Conservation (phyloP, 2,888 invertebrate genomes). For the Cepaea hortensis region DNA sequence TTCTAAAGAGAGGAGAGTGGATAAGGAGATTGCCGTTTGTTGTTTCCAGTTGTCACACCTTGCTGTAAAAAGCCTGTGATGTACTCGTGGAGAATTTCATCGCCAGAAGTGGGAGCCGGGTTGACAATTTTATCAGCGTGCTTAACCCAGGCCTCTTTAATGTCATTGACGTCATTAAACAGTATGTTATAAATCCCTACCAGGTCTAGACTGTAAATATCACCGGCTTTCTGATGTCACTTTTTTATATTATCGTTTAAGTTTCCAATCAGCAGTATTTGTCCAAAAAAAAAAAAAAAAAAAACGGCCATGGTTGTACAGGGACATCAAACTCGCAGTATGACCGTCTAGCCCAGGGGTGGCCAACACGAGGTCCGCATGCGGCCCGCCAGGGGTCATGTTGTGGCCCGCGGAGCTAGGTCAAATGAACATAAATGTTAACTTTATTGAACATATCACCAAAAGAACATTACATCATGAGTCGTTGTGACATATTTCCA, state of each 20-base stretch:
- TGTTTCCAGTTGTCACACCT: background rate
- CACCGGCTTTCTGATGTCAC: constrained; percentile 3
- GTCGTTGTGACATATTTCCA: no score
- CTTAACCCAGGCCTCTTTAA: constrained; percentile 7
- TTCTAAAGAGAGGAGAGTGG: background rate
- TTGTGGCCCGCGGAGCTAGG: no score
- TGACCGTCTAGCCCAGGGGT: no score
- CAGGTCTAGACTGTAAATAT: constrained; percentile 5
- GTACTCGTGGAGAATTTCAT: background rate
- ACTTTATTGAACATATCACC: no score
- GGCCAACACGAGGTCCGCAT: no score
- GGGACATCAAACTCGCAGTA: background rate
- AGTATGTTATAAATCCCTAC: background rate
- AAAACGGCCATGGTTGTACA: background rate
- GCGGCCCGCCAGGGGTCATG: no score
- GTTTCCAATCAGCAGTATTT: background rate
- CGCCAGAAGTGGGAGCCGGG: background rate
- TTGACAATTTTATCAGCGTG: background rate
- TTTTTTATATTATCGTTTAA: background rate
- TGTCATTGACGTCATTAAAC: background rate
- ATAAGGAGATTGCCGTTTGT: background rate
- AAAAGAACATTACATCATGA: no score
- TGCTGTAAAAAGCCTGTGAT: background rate
- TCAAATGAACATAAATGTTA: no score
- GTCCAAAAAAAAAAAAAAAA: background rate